These are phyloP conservation scores for Xiphophorus maculatus DNA, from an alignment of 2,113 vertebrate genomes.

Conservation along the genomic window DNA sequence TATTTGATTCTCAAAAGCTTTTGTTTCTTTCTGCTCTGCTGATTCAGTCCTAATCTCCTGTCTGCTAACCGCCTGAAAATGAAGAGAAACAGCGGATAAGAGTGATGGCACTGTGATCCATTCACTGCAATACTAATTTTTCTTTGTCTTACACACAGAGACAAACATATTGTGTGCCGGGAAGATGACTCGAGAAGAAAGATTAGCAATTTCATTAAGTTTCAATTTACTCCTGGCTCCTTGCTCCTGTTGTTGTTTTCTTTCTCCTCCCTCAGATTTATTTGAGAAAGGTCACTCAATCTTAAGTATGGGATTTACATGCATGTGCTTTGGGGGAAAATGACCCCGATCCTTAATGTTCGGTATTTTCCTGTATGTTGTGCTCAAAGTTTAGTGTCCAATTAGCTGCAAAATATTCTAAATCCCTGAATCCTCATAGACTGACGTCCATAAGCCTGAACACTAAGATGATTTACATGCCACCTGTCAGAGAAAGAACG, in stretches of 20 bases:
- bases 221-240: conserved; percentile 40
- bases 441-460: conserved; percentile 45
- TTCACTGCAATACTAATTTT: conserved; percentile 45
- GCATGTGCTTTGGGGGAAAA: not conserved
- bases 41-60: conserved; percentile 57
- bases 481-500: conserved; percentile 51
- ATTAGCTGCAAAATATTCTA: conserved; percentile 7
- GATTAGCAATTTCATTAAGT: conserved; percentile 63
- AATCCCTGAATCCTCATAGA: conserved; percentile 49
- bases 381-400: conserved; percentile 23
- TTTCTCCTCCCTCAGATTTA: conserved; percentile 15
- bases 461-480: conserved; percentile 66
- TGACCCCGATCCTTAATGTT: not conserved
- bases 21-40: conserved; percentile 55
- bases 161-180: conserved; percentile 41
- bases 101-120: conserved; percentile 50
- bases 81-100: conserved; percentile 49
- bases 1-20: conserved; percentile 50
- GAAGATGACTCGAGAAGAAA: conserved; percentile 48
- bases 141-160: conserved; percentile 52
- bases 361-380: conserved; percentile 11
- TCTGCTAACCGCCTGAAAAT: conserved; percentile 59
- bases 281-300: conserved; percentile 28
- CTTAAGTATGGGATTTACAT: conserved; percentile 23
- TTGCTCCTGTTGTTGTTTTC: conserved; percentile 12